phyloP scores from a whole-genome alignment of 2,888 invertebrate species.

The Flabesymbios commensalis region DNA sequence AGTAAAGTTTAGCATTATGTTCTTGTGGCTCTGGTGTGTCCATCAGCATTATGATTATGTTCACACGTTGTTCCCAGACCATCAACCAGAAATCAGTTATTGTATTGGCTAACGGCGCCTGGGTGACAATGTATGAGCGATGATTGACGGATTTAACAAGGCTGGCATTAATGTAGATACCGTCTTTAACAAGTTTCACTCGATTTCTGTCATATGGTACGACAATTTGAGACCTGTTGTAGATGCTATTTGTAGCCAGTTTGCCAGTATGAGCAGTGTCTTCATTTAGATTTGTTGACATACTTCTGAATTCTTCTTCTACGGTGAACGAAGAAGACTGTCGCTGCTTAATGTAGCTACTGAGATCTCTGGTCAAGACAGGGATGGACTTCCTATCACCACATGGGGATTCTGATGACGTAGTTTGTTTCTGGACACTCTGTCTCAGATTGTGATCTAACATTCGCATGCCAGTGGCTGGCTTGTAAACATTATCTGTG shows the following conservation, averaged over 20 bases:
- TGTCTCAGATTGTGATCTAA: no score
- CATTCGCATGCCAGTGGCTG: no score
- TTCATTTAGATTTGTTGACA: slow-evolving; percentile 2
- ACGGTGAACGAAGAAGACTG: not conserved
- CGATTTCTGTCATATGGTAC: slow-evolving; percentile 34
- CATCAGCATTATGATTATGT: slow-evolving; percentile 26
- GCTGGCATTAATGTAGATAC: slow-evolving; percentile 33
- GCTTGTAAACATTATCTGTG: no score
- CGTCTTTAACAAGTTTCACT: slow-evolving; percentile 14
- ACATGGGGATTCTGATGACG: not conserved
- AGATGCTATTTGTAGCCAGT: slow-evolving; percentile 11
- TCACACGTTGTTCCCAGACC: slow-evolving; percentile 26
- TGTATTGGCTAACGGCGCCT: slow-evolving; percentile 20
- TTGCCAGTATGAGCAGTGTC: slow-evolving; percentile 12
- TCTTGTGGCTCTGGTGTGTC: slow-evolving; percentile 3
- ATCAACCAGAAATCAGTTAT: slow-evolving; percentile 28
- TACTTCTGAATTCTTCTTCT: slow-evolving; percentile 13
- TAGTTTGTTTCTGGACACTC: no score
- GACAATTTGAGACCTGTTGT: slow-evolving; percentile 21
- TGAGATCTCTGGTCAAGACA: not conserved
- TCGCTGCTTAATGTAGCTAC: no score
- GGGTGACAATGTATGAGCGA: slow-evolving; percentile 29
- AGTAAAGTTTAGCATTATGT: slow-evolving; percentile 5
- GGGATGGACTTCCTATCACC: not conserved
- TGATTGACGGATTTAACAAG: slow-evolving; percentile 14